Base-by-base conservation (phyloP, 2,888 invertebrate species). In the Pseudococcus longispinus region DNA sequence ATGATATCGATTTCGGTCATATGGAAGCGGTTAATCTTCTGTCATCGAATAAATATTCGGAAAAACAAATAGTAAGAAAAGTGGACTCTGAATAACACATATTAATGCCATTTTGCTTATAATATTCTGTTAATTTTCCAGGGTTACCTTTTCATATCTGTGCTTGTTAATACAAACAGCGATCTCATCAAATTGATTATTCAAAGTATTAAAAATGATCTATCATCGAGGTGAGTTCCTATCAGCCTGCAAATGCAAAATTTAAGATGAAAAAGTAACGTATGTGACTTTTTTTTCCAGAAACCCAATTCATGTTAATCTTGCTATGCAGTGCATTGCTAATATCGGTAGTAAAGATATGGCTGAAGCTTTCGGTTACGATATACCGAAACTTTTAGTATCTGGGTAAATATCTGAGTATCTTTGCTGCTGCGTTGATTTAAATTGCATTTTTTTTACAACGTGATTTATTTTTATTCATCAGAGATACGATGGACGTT, bases 21-120 rank as follows among this genome's bases (percentile, higher is more conserved):
- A 99, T 99, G 99, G 99, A 99, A 92, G 99, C 99, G 85, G 99
- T 99, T 89, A 99, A 99, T 92, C 93, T 99, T 89, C 94, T 99
- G 88, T 98, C 98, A 89, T 99, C 99, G 88, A 99, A 99, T 91
- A 99, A 99, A 93, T 99, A 99, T 92, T 99, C 99, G 84, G 99
- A 99, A 91, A 99, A 99, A 93, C 99, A 99, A 93, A 99, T 99
- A 92, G 97, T 95, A 92, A 93, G 94, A 92, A 44, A 15, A 3
- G n/a, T 46, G 20, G 9, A 42, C 1, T 42, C 1, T 32, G 37
- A 88, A 88, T n/a, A 51, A 20, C 60, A 83, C n/a, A 26, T 70
- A 85, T 26, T 85, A 13, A 5, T n/a, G 9, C 2, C 26, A 18
- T 9, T 23, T 60, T 9, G 5, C 11, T 29, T 70, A 29, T n/a